Conservation (phyloP, 2,113 vertebrate genomes). For the Pollachius pollachius region DNA sequence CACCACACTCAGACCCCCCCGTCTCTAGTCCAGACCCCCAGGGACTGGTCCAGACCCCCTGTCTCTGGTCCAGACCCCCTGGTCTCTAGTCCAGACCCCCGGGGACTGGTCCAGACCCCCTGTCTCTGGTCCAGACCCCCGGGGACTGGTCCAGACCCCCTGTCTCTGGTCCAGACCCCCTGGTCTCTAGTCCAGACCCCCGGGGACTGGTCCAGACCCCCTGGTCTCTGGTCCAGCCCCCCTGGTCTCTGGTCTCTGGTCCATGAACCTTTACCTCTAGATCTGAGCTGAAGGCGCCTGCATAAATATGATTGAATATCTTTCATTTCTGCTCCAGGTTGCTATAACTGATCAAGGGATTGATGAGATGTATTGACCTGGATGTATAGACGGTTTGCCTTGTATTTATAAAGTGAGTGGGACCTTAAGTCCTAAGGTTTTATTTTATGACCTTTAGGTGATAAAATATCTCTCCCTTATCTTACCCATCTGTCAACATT, state of each 20-base stretch:
- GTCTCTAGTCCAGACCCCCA: not conserved
- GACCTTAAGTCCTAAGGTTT: no score
- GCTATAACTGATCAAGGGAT: no score
- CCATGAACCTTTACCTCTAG: no score
- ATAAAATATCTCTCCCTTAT: no score
- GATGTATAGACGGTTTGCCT: no score
- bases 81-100: not conserved
- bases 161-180: no score
- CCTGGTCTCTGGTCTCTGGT: not conserved
- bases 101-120: not conserved
- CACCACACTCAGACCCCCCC: constrained; percentile 1
- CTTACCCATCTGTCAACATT: no score
- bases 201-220: not conserved
- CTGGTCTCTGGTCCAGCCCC: not conserved
- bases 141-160: not conserved
- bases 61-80: not conserved
- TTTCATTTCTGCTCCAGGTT: not conserved
- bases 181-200: not conserved
- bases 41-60: not conserved
- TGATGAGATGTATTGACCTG: no score
- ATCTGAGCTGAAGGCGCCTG: not conserved
- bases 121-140: no score
- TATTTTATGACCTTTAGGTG: no score
- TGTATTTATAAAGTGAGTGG: no score
- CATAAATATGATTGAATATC: not conserved